Base-by-base conservation (phyloP, 2,113 vertebrate genomes). In the Corythaixoides concolor region DNA sequence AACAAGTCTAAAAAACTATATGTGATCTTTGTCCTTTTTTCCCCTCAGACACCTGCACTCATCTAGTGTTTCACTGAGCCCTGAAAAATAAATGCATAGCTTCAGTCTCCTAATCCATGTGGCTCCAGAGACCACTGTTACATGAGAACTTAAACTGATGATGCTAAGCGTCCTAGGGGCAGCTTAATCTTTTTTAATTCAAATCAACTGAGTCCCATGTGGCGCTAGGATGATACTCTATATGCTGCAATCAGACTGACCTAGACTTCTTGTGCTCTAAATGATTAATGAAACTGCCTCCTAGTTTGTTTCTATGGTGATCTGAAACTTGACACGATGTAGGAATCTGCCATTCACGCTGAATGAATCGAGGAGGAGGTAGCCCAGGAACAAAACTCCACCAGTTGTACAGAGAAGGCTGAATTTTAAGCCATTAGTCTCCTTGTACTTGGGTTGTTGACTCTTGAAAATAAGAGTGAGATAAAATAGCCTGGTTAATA, bases 271-370 rank as follows among this genome's bases (percentile, higher is more conserved):
- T 97, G 98, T 98, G 98, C 99, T 99, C 99, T 99, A 99, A 99
- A 99, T 99, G 99, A 99, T 99, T 99, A 99, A 99, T 99, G 99
- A 99, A 99, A 99, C 99, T 99, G 99, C 99, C 99, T 99, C 98
- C 98, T 98, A 98, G 98, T 99, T 99, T 97, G 99, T 99, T 98
- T 99, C 99, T 98, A 99, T 99, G 99, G 99, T 98, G 99, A 99
- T 98, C 90, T 94, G 99, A 99, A 99, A 99, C 98, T 98, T 21
- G 98, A 99, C 98, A 99, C 98, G 98, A 98, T 98, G 98, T 98
- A 99, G 99, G 99, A 99, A 99, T 99, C 99, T 98, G 98, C 98
- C 98, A 98, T 98, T 99, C 98, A 98, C 49, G 56, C 98, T 80
- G 97, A 98, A 98, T 96, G 95, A 98, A 98, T 88, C 37, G 80